A percentile compares a stretch with the other conserved stretches of the same genome.
phyloP scores from a whole-genome alignment of 35 echinoderm and acorn worm species.

The Acanthaster planci region DNA sequence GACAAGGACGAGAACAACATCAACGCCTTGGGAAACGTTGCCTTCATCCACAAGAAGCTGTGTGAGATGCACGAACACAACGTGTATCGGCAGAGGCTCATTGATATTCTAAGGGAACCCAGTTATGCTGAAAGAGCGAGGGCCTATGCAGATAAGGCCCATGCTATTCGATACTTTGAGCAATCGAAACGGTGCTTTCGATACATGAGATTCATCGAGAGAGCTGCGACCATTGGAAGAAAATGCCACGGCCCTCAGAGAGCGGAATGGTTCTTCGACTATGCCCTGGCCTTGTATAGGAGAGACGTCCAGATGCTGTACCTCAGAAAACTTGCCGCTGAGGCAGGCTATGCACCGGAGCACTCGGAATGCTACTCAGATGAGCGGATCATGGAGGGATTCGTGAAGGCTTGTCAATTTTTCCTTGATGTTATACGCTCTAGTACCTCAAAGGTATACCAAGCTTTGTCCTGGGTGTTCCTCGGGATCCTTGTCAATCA shows the following conservation, averaged over 20 bases:
- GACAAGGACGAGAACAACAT: slow-evolving; percentile 56
- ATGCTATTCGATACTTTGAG: slow-evolving; percentile 77
- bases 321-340: slow-evolving; percentile 23
- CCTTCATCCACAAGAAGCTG: neutral
- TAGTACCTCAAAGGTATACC: slow-evolving; percentile 1
- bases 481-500: slow-evolving; percentile 79
- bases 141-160: slow-evolving; percentile 61
- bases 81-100: slow-evolving; percentile 32
- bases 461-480: slow-evolving; percentile 70
- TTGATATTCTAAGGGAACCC: neutral
- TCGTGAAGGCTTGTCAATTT: slow-evolving; percentile 45
- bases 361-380: slow-evolving; percentile 3
- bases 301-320: slow-evolving; percentile 77
- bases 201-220: slow-evolving; percentile 77
- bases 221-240: slow-evolving; percentile 56
- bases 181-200: slow-evolving; percentile 70
- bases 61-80: neutral
- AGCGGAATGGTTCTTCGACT: slow-evolving; percentile 86
- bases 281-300: slow-evolving; percentile 69
- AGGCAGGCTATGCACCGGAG: neutral
- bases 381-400: slow-evolving; percentile 34
- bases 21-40: slow-evolving; percentile 60
- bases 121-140: slow-evolving; percentile 46
- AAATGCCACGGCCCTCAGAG: slow-evolving; percentile 31
- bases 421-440: slow-evolving; percentile 57